A percentile compares a stretch with the other conserved stretches of the same genome.
These are phyloP conservation scores for Pterocles gutturalis DNA, from an alignment of 2,113 vertebrate species.

Conservation along the genomic window DNA sequence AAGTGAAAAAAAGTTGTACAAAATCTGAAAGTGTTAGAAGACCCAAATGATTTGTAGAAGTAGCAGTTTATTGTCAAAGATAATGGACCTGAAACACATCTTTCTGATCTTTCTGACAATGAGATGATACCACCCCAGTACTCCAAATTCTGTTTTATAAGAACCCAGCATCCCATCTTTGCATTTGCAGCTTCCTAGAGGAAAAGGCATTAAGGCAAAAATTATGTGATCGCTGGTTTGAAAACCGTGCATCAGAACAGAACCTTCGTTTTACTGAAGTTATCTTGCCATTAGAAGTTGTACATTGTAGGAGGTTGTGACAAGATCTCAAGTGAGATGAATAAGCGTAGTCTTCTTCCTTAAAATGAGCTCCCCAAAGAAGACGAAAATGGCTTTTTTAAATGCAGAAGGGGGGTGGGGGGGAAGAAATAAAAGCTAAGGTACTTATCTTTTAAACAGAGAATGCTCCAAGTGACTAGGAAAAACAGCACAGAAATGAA, in stretches of 20 bases:
- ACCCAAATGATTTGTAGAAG: neutral
- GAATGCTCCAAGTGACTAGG: neutral
- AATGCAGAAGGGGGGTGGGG: neutral
- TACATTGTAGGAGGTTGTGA: neutral
- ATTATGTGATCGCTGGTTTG: neutral
- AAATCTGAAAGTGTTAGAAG: neutral
- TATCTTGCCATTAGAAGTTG: neutral
- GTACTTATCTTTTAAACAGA: neutral
- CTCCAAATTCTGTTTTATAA: neutral
- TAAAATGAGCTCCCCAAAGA: neutral
- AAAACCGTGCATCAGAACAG: neutral
- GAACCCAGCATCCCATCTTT: neutral
- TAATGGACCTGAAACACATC: neutral
- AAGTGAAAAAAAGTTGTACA: neutral
- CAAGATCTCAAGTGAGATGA: neutral
- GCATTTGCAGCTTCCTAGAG: neutral
- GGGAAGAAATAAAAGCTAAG: neutral
- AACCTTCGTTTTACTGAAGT: neutral
- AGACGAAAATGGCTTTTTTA: neutral
- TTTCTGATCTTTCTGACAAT: neutral
- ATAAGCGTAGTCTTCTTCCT: neutral
- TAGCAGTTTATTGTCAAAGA: neutral
- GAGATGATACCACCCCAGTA: neutral
- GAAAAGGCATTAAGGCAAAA: neutral
- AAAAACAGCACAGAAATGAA: neutral